Percentiles rank a stretch among this genome's conserved stretches.
Evolutionary conservation across 2,113 vertebrate genomes (phyloP).

Genomic region (Vulpes ferrilata): DNA sequence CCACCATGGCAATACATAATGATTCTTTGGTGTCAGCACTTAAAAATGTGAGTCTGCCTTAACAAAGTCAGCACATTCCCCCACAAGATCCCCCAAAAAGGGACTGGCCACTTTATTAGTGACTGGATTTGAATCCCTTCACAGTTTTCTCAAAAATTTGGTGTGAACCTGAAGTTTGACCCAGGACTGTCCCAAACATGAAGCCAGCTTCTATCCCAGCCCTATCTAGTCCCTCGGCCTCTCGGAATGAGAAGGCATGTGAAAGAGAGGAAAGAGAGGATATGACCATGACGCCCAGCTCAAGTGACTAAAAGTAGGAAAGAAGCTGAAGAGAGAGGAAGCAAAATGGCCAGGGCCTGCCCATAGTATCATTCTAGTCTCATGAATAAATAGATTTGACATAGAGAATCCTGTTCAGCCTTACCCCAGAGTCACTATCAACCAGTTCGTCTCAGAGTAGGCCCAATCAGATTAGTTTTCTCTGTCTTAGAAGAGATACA

Average conservation of each 20-base stretch:
- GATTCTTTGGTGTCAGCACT: background rate
- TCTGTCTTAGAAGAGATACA: background rate
- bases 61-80: background rate
- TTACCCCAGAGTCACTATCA: background rate
- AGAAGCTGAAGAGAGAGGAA: background rate
- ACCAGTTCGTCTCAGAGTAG: background rate
- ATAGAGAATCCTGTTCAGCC: background rate
- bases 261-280: background rate
- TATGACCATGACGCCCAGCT: background rate
- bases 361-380: background rate
- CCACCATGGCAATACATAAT: background rate
- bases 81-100: background rate
- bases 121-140: background rate
- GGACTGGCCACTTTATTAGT: background rate
- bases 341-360: background rate
- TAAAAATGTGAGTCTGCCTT: background rate
- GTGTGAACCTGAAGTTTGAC: background rate
- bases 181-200: background rate
- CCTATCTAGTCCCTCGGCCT: background rate
- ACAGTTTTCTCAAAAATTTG: background rate
- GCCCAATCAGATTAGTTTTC: background rate
- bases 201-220: background rate
- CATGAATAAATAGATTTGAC: background rate
- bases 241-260: background rate
- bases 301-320: background rate